Base-by-base conservation (phyloP, 2,888 invertebrate genomes). In the Lochmaea crataegi region DNA sequence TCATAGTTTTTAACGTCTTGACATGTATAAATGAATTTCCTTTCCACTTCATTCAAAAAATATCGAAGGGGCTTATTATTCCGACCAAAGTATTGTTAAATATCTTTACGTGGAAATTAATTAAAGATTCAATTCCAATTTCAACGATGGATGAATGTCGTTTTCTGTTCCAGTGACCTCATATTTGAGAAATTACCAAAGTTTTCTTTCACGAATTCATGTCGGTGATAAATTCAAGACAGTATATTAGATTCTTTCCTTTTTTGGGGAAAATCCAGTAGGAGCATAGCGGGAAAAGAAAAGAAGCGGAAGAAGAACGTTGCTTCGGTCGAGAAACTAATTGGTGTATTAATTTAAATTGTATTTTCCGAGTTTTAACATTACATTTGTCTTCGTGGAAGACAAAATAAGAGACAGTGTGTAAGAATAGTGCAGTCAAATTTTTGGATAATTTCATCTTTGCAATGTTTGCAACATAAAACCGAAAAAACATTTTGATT, bases 271-370 rank as follows among this genome's bases (percentile, higher is more conserved):
- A 65, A 71, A 64, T 63, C 32, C 68, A 53, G 16, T 16, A 57
- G 57, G 12, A 57, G 12, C 57, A 18, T 26, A 57, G 22, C 57
- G 48, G 12, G 57, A 48, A 65, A 60, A 68, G 22, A 65, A 65
- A 41, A 65, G 42, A 51, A 68, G 16, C 65, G 65, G 60, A 68
- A 68, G 68, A 73, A 42, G 65, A 69, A 42, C 53, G 60, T 18
- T 61, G 41, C 38, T 60, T 60, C n/a, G 38, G 60, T 60, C 60
- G 60, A 65, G 71, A 71, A 71, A 74, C 72, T 76, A 76, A 76
- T 76, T 74, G 72, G 65, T 66, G 76, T 73, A 74, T 73, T 76
- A 76, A 74, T 74, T 74, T 66, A 76, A 76, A 76, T 74, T 71
- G 74, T 73, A 74, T 76, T 71, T 76, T 71, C 74, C 70, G 51